A percentile compares a stretch with the other conserved stretches of the same genome.
These are phyloP conservation scores for Caenorhabditis brenneri DNA, from an alignment of 1,140 invertebrate genomes.

Conservation along the genomic window DNA sequence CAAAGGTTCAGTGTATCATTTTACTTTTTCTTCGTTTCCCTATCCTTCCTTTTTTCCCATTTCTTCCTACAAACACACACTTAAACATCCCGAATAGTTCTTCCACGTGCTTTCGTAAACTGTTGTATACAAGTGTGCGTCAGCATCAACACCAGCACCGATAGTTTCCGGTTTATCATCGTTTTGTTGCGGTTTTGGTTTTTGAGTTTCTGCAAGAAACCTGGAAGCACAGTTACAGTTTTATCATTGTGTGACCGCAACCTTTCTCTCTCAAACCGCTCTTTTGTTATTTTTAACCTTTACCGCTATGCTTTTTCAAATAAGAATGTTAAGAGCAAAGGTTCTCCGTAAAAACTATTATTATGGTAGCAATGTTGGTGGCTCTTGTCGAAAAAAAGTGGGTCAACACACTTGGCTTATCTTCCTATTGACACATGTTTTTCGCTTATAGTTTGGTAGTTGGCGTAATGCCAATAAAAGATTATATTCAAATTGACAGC, in stretches of 20 bases:
- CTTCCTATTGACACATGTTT: neutral
- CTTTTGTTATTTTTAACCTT: too few relatives aligned
- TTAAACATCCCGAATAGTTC: neutral
- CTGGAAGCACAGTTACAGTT: neutral
- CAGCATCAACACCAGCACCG: neutral
- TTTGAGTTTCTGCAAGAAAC: neutral
- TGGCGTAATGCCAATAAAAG: neutral
- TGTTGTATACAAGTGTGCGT: neutral
- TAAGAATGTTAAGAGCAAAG: neutral
- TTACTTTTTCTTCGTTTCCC: neutral
- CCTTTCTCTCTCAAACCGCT: neutral
- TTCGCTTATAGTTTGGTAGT: neutral
- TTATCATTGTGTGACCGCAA: neutral
- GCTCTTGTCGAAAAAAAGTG: neutral
- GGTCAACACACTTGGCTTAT: neutral
- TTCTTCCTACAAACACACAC: neutral
- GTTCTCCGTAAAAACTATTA: neutral
- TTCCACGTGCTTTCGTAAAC: conserved; percentile 9
- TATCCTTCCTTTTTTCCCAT: neutral
- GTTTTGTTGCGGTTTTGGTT: neutral
- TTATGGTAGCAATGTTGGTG: neutral
- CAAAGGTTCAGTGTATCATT: conserved; percentile 17
- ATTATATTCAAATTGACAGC: neutral
- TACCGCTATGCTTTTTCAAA: neutral
- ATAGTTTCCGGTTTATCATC: conserved; percentile 23